Evolutionary conservation across 1,140 invertebrate species (phyloP).

Genomic region (Drosophila sturtevanti): DNA sequence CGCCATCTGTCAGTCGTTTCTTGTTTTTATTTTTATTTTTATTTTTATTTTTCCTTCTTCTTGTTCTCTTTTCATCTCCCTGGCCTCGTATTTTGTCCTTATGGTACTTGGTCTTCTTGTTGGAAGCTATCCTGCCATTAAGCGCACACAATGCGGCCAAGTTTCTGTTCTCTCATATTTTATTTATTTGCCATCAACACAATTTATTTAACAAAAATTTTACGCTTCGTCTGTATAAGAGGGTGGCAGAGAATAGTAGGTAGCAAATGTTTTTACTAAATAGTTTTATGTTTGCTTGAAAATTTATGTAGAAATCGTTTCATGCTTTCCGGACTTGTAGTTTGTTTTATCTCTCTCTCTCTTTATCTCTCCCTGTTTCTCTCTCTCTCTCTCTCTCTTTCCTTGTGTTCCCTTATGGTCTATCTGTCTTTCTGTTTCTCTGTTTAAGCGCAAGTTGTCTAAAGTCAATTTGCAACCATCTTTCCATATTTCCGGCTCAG

Average conservation of each 20-base stretch:
- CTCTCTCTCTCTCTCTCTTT: background rate
- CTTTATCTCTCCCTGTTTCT: background rate
- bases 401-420: no score
- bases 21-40: no score
- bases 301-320: conserved; percentile 50
- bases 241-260: background rate
- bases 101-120: conserved; percentile 16
- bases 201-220: conserved; percentile 64
- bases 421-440: background rate
- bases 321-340: conserved; percentile 4
- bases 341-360: background rate
- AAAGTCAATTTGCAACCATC: conserved; percentile 68
- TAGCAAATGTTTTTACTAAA: conserved; percentile 65
- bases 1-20: conserved; percentile 34
- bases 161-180: conserved; percentile 42
- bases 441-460: conserved; percentile 37
- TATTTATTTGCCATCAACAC: conserved; percentile 58
- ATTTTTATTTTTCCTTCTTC: background rate
- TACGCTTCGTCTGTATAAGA: conserved; percentile 31
- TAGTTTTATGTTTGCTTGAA: conserved; percentile 66
- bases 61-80: conserved; percentile 10
- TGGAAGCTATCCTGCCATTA: conserved; percentile 33
- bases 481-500: conserved; percentile 35
- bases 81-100: background rate
- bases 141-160: conserved; percentile 43